Evolutionary conservation across 2,113 vertebrate species (phyloP).

Genomic region (Rhynchomys soricoides): DNA sequence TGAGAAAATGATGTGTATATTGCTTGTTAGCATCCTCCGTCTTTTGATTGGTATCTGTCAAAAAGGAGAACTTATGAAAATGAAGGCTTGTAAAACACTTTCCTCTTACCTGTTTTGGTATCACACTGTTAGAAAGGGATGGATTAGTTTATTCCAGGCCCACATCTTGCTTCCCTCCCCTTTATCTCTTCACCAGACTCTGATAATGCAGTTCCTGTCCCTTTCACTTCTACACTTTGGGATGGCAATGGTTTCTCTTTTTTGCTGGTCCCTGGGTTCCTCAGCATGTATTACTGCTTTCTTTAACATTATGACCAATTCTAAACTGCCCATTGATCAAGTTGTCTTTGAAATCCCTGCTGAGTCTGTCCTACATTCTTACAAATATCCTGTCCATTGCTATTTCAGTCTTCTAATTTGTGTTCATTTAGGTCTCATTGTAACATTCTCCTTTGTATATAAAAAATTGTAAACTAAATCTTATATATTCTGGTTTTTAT

Average conservation of each 20-base stretch:
- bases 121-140: neutral
- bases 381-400: neutral
- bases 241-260: neutral
- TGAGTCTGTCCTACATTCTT: neutral
- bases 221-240: neutral
- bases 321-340: neutral
- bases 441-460: neutral
- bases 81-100: neutral
- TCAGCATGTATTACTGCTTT: neutral
- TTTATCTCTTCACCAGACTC: neutral
- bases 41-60: neutral
- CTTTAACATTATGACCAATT: neutral
- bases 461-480: conserved; percentile 30
- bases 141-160: neutral
- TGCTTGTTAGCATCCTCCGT: neutral
- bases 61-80: neutral
- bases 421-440: neutral
- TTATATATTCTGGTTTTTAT: neutral
- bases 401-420: neutral
- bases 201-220: neutral
- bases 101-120: neutral
- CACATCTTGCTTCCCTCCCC: neutral
- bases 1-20: neutral
- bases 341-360: neutral
- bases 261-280: neutral